Conservation (phyloP, 2,113 vertebrate species). For the Epinephelus fuscoguttatus region DNA sequence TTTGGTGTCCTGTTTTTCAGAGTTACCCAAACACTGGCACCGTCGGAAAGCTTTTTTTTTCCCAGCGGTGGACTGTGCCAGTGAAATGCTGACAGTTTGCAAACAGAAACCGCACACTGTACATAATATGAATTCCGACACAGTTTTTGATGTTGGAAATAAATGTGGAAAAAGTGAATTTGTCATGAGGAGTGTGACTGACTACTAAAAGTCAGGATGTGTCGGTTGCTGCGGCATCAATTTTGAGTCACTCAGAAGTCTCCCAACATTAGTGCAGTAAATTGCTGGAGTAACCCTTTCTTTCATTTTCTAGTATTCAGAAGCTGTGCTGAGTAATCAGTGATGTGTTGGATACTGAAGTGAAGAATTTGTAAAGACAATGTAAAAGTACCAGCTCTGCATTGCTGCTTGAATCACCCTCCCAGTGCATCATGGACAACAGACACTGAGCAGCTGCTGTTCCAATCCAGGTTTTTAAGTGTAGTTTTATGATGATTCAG, state of each 20-base stretch:
- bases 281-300: background rate
- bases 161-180: background rate
- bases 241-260: background rate
- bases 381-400: background rate
- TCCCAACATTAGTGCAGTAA: background rate
- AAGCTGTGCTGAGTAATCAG: background rate
- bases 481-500: background rate
- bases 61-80: constrained; percentile 3
- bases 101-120: background rate
- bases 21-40: constrained; percentile 10
- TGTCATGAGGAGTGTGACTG: background rate
- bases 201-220: background rate
- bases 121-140: background rate
- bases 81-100: constrained; percentile 1
- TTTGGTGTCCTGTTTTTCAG: constrained; percentile 31
- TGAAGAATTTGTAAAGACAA: background rate
- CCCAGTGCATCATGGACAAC: background rate
- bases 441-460: background rate
- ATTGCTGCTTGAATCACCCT: background rate
- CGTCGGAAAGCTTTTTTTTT: background rate
- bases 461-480: background rate
- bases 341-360: background rate
- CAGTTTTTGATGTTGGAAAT: background rate
- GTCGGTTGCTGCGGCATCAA: background rate
- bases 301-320: background rate